Conservation (phyloP, 2,113 vertebrate species). For the Ivindomyrus marchei region DNA sequence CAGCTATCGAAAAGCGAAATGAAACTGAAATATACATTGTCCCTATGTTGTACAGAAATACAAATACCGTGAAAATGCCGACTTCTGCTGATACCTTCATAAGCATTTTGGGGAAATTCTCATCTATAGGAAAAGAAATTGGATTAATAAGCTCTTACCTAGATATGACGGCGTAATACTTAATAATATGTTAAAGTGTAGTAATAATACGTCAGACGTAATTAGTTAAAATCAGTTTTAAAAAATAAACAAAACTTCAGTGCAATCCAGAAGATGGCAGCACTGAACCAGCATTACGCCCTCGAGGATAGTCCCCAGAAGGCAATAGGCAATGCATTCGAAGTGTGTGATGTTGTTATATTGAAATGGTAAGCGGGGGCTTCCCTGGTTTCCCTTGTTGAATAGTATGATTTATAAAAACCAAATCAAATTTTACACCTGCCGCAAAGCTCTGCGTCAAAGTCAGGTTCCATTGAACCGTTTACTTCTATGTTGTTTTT, state of each 20-base stretch:
- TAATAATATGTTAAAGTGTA: not conserved
- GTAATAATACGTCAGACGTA: not conserved
- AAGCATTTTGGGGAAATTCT: not conserved
- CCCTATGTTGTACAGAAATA: not conserved
- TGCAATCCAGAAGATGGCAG: slow-evolving; percentile 5
- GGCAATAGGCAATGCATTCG: not conserved
- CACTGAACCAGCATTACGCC: not conserved
- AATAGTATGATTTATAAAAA: not conserved
- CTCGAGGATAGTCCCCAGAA: not conserved
- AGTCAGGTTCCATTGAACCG: not conserved
- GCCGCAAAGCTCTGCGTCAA: not conserved
- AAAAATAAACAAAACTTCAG: not conserved
- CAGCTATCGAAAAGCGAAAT: not conserved
- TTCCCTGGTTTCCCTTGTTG: not conserved
- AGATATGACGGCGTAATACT: not conserved
- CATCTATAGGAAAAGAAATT: not conserved
- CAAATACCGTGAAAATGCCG: not conserved
- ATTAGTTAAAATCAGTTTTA: not conserved
- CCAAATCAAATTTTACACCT: not conserved
- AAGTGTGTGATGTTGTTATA: not conserved
- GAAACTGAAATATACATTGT: not conserved
- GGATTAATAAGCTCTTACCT: not conserved
- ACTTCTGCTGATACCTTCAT: not conserved
- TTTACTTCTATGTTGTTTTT: not conserved
- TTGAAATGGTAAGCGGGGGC: not conserved